Percentiles rank a stretch among this genome's conserved stretches.
phyloP scores from a whole-genome alignment of 92 coral and sea anemone genomes.

The Porites divaricata region DNA sequence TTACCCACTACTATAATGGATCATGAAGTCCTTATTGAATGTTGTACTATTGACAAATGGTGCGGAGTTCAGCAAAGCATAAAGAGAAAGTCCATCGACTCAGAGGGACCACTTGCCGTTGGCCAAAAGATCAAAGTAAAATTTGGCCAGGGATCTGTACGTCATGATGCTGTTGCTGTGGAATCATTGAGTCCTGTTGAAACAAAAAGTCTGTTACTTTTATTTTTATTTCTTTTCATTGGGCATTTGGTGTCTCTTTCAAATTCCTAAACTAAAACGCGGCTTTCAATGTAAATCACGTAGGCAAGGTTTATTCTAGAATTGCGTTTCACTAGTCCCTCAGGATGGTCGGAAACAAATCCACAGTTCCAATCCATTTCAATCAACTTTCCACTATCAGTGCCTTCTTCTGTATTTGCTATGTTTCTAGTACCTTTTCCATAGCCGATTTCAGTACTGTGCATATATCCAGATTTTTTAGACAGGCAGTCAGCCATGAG shows the following conservation, averaged over 20 bases:
- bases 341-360: too few relatives aligned
- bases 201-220: not conserved
- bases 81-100: slow-evolving; percentile 11
- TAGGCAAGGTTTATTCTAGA: too few relatives aligned
- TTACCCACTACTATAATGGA: slow-evolving; percentile 4
- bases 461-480: too few relatives aligned
- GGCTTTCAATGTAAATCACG: not conserved
- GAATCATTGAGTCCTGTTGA: slow-evolving; percentile 6
- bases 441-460: too few relatives aligned
- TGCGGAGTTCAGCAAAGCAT: slow-evolving; percentile 11
- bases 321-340: too few relatives aligned
- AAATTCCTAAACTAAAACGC: not conserved
- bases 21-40: not conserved
- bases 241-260: not conserved
- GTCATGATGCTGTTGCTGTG: slow-evolving; percentile 17
- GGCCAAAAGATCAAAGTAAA: not conserved
- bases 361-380: too few relatives aligned
- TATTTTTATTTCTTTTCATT: not conserved
- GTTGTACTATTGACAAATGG: slow-evolving; percentile 11
- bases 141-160: not conserved
- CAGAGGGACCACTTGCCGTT: slow-evolving; percentile 13
- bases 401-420: too few relatives aligned
- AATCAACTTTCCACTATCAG: too few relatives aligned
- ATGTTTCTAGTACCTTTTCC: too few relatives aligned
- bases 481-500: too few relatives aligned